phyloP scores from a whole-genome alignment of 2,113 vertebrate genomes.

The Nothocercus julius region DNA sequence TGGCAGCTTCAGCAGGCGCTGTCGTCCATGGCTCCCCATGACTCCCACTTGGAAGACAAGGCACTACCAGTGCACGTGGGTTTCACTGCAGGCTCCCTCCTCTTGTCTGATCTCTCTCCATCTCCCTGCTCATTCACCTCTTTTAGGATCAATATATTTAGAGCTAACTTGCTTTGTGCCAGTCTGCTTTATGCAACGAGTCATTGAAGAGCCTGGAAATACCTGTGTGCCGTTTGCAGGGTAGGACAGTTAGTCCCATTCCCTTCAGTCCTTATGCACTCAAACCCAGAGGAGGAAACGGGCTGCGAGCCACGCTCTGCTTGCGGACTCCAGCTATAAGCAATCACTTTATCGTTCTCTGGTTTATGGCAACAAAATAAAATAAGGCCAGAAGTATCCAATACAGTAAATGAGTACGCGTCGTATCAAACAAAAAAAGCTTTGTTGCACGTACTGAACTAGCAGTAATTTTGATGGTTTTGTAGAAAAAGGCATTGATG shows the following conservation, averaged over 20 bases:
- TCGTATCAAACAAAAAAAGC: neutral
- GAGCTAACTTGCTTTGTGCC: neutral
- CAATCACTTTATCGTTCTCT: conserved; percentile 35
- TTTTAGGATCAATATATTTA: neutral
- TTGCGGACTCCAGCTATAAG: conserved; percentile 39
- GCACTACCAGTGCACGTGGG: rapidly evolving
- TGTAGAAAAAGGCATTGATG: neutral
- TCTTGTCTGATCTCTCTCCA: neutral
- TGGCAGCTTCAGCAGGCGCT: rapidly evolving
- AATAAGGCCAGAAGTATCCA: conserved; percentile 21
- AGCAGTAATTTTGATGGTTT: neutral
- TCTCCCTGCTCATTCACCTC: neutral
- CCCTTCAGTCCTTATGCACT: conserved; percentile 42
- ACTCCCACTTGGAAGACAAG: neutral
- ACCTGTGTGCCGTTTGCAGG: conserved; percentile 18
- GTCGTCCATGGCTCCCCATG: neutral
- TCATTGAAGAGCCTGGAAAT: conserved; percentile 30
- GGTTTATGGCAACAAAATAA: conserved; percentile 17
- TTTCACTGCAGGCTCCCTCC: neutral
- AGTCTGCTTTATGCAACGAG: neutral
- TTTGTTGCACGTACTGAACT: neutral
- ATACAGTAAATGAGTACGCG: neutral
- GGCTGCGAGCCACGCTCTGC: neutral
- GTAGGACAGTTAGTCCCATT: conserved; percentile 34
- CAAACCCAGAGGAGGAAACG: conserved; percentile 42